Conservation (phyloP, 2,888 invertebrate species). For the Tinea trinotella region DNA sequence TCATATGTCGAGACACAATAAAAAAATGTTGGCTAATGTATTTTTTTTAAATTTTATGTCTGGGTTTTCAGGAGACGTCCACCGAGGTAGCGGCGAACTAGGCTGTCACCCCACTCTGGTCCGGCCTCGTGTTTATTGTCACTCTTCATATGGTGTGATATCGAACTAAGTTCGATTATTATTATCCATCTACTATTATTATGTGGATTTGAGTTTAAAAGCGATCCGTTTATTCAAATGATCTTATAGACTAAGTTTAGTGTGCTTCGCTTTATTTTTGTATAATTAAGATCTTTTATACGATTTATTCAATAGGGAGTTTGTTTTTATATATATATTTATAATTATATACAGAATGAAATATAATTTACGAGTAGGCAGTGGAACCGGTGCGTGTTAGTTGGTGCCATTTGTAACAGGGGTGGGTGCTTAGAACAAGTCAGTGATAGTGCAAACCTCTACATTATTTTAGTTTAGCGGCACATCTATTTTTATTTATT, state of each 20-base stretch:
- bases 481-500: neutral
- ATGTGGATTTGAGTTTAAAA: slow-evolving; percentile 53
- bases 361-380: slow-evolving; percentile 60
- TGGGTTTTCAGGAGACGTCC: slow-evolving; percentile 41
- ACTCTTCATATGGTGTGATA: slow-evolving; percentile 52
- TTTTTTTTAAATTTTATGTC: neutral
- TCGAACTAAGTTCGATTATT: slow-evolving; percentile 64
- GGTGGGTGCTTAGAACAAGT: slow-evolving; percentile 33
- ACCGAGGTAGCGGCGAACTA: slow-evolving; percentile 51
- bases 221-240: slow-evolving; percentile 48
- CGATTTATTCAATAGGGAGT: slow-evolving; percentile 66
- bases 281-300: slow-evolving; percentile 67
- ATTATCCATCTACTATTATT: slow-evolving; percentile 38
- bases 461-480: neutral
- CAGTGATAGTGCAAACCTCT: neutral
- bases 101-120: slow-evolving; percentile 24
- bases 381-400: slow-evolving; percentile 70
- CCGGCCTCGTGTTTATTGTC: slow-evolving; percentile 8
- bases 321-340: slow-evolving; percentile 33
- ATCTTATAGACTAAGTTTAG: slow-evolving; percentile 64
- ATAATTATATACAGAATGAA: slow-evolving; percentile 62
- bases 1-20: too few species aligned
- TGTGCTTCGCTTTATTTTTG: slow-evolving; percentile 70
- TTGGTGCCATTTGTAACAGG: slow-evolving; percentile 58
- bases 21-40: neutral